A percentile compares a stretch with the other conserved stretches of the same genome.
Conservation (phyloP, 2,888 invertebrate species). For the Maniola hyperantus region DNA sequence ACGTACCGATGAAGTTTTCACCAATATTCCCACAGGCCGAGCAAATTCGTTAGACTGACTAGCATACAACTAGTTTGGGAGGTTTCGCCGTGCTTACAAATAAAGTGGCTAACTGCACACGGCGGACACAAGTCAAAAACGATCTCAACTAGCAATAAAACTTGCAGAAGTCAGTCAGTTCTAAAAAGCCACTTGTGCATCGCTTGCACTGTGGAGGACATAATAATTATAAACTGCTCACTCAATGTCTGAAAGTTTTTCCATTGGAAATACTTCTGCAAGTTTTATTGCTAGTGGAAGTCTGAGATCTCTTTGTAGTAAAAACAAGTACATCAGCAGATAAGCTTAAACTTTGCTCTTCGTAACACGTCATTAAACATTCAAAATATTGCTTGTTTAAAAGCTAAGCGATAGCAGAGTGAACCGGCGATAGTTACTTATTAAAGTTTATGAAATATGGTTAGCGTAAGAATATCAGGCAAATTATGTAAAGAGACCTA, state of each 20-base stretch:
- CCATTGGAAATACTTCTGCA: too few relatives aligned
- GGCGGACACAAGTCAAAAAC: conserved; percentile 16
- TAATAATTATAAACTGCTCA: too few relatives aligned
- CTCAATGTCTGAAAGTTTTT: too few relatives aligned
- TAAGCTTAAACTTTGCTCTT: conserved; percentile 33
- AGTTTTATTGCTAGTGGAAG: neutral
- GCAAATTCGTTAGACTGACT: conserved; percentile 26
- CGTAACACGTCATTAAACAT: conserved; percentile 15
- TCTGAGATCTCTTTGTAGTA: neutral
- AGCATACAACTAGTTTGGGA: conserved; percentile 20
- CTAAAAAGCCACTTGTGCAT: too few relatives aligned
- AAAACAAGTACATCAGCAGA: too few relatives aligned
- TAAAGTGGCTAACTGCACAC: conserved; percentile 17
- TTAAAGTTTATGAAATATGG: too few relatives aligned
- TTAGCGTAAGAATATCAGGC: too few relatives aligned
- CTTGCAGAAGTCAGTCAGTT: too few relatives aligned
- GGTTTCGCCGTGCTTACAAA: conserved; percentile 17
- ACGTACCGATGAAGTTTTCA: conserved; percentile 16
- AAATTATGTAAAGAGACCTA: too few relatives aligned
- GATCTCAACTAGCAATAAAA: neutral
- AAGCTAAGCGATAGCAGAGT: neutral
- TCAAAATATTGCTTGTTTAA: conserved; percentile 17
- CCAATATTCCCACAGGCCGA: conserved; percentile 17
- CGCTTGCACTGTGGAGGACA: too few relatives aligned
- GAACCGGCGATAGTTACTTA: neutral